These are phyloP conservation scores for Labia minor DNA, from an alignment of 2,888 invertebrate genomes.

Conservation along the genomic window DNA sequence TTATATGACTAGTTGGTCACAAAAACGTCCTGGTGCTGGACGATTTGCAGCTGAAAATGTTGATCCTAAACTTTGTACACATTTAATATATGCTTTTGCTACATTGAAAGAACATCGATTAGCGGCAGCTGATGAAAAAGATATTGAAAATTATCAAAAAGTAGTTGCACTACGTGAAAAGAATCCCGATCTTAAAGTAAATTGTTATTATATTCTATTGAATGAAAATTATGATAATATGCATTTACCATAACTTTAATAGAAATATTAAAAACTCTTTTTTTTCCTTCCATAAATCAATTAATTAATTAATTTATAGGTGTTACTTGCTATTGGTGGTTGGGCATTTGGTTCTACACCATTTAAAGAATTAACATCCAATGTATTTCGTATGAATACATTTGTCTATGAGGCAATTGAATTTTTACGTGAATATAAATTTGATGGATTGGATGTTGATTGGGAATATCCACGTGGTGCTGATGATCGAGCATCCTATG, in stretches of 20 bases:
- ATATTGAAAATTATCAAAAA: constrained; percentile 74
- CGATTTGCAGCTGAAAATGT: constrained; percentile 83
- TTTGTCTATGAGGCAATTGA: constrained; percentile 92
- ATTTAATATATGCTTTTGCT: constrained; percentile 90
- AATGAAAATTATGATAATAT: not conserved
- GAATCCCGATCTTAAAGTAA: constrained; percentile 75
- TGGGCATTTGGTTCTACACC: constrained; percentile 95
- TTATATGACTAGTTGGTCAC: constrained; percentile 93
- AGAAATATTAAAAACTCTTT: not conserved
- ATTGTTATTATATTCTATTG: constrained; percentile 20
- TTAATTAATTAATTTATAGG: constrained; percentile 41
- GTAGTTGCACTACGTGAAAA: constrained; percentile 75
- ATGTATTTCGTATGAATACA: constrained; percentile 87
- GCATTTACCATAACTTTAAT: not conserved
- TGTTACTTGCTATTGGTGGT: constrained; percentile 80
- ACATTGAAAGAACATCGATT: constrained; percentile 77
- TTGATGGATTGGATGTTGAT: constrained; percentile 85
- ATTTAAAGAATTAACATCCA: constrained; percentile 83
- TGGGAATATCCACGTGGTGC: constrained; percentile 90
- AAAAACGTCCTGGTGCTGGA: constrained; percentile 78
- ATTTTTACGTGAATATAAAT: constrained; percentile 79
- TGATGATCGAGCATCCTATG: constrained; percentile 75
- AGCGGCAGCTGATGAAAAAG: constrained; percentile 67
- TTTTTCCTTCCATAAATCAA: too few species aligned
- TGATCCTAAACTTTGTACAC: constrained; percentile 81